Conservation (phyloP, 1,140 invertebrate species). For the Calliopsis andreniformis region DNA sequence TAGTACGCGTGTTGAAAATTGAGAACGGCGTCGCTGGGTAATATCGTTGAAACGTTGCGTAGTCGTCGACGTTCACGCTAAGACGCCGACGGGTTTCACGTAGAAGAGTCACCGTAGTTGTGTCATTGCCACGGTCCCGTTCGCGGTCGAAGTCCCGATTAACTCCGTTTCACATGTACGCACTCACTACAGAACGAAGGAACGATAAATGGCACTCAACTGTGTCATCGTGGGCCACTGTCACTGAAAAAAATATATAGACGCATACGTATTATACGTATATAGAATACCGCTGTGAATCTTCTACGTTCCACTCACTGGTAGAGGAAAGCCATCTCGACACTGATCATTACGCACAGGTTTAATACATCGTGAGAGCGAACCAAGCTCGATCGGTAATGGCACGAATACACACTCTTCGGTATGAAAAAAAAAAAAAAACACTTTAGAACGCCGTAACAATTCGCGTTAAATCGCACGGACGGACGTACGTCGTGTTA, state of each 20-base stretch:
- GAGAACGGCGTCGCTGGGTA: neutral
- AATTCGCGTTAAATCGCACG: constrained; percentile 68
- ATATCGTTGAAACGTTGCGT: neutral
- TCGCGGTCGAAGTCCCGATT: constrained; percentile 47
- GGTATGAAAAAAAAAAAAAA: constrained; percentile 47
- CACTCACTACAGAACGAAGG: constrained; percentile 42
- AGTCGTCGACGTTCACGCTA: too few relatives aligned
- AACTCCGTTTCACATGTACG: constrained; percentile 43
- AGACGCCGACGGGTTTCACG: constrained; percentile 2
- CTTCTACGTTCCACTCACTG: constrained; percentile 45
- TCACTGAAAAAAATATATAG: constrained; percentile 14
- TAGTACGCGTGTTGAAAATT: constrained; percentile 3
- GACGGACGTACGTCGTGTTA: constrained; percentile 68
- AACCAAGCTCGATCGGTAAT: constrained; percentile 62
- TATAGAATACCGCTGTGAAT: constrained; percentile 29
- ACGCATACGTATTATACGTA: too few relatives aligned
- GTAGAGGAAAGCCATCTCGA: constrained; percentile 52
- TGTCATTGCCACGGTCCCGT: constrained; percentile 56
- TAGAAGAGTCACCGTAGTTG: constrained; percentile 37
- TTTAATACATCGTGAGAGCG: constrained; percentile 51
- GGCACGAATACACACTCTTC: constrained; percentile 59
- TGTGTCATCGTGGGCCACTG: constrained; percentile 58
- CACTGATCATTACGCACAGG: constrained; percentile 48
- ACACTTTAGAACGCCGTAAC: constrained; percentile 56
- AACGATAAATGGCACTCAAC: constrained; percentile 40